phyloP scores from a whole-genome alignment of 2,797 vertebrate species.

The Podargus strigoides region DNA sequence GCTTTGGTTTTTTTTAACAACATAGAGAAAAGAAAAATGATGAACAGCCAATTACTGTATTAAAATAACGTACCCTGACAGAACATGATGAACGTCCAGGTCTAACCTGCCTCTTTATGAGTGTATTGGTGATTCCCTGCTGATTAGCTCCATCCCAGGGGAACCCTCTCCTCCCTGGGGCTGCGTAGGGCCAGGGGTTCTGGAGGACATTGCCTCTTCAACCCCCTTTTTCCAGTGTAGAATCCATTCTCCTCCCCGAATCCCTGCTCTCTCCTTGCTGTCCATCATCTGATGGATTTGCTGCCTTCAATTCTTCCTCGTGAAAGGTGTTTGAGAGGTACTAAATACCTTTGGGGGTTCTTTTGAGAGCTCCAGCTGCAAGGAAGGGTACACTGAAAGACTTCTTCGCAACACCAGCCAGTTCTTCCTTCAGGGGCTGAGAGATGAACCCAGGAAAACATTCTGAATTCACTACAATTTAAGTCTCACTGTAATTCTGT shows the following conservation, averaged over 20 bases:
- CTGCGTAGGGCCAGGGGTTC: fast-evolving
- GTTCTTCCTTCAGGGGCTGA: neutral
- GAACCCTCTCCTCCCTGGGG: neutral
- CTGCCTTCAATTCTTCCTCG: neutral
- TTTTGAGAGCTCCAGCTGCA: neutral
- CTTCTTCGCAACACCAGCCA: fast-evolving
- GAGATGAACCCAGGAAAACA: neutral
- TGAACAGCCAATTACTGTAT: neutral
- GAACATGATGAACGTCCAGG: neutral
- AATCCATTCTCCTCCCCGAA: neutral
- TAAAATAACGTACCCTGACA: neutral
- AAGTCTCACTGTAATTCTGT: neutral
- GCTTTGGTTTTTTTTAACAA: neutral
- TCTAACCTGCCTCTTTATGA: neutral
- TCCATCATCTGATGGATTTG: neutral
- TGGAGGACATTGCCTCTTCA: fast-evolving
- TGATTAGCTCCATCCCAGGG: neutral
- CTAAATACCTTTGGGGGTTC: neutral
- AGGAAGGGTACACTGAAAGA: neutral
- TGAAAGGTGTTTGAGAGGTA: neutral
- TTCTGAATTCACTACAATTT: neutral
- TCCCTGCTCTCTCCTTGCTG: neutral
- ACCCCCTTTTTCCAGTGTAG: neutral
- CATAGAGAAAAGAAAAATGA: neutral
- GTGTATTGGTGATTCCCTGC: neutral